Evolutionary conservation across 1,140 invertebrate genomes (phyloP).

Genomic region (Zaprionus taronus): DNA sequence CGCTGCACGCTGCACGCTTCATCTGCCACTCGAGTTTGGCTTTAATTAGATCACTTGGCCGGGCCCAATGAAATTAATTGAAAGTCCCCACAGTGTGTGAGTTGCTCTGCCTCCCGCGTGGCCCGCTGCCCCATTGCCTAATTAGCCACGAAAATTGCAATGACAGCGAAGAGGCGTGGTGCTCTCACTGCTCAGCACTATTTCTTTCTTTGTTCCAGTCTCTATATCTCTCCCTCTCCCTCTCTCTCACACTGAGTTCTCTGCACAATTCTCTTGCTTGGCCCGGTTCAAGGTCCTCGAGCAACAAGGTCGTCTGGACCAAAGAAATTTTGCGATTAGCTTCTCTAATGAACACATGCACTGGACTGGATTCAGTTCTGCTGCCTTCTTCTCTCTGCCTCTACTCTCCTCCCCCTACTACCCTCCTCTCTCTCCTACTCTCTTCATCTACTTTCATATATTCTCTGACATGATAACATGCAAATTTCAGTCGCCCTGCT

Average conservation of each 20-base stretch:
- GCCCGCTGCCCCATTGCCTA: slow-evolving; percentile 44
- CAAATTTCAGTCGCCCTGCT: slow-evolving; percentile 61
- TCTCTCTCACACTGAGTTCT: neutral
- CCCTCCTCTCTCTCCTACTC: neutral
- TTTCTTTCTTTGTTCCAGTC: neutral
- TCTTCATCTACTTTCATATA: neutral
- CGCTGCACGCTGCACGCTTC: neutral
- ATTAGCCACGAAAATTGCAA: slow-evolving; percentile 56
- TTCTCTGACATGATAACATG: slow-evolving; percentile 65
- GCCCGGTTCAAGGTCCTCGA: slow-evolving; percentile 59
- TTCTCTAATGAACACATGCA: slow-evolving; percentile 36
- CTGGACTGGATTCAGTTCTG: neutral
- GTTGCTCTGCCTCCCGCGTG: slow-evolving; percentile 14
- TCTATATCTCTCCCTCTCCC: too few species aligned
- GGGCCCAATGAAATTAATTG: slow-evolving; percentile 45
- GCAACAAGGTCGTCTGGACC: slow-evolving; percentile 52
- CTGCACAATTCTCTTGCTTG: neutral
- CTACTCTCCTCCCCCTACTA: slow-evolving; percentile 3
- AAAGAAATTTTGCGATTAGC: slow-evolving; percentile 6
- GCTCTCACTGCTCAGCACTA: neutral
- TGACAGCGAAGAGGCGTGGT: slow-evolving; percentile 59
- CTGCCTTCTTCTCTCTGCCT: neutral
- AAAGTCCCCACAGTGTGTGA: slow-evolving; percentile 10
- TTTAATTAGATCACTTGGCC: slow-evolving; percentile 44
- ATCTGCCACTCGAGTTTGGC: slow-evolving; percentile 3